These are phyloP conservation scores for Mechanitis messenoides DNA, from an alignment of 2,888 invertebrate species.

Conservation along the genomic window DNA sequence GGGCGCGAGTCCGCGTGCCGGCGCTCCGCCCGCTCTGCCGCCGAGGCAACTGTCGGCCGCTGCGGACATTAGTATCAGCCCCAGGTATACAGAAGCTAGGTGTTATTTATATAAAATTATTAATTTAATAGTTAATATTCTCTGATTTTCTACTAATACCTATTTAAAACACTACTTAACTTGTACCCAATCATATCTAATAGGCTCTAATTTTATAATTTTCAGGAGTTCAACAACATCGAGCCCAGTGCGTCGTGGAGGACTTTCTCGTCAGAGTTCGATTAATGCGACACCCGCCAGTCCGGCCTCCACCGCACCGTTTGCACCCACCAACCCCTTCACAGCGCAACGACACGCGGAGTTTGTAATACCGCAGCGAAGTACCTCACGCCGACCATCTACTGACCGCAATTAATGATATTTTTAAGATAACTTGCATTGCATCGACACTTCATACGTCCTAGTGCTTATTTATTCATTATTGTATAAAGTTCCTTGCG, in stretches of 20 bases:
- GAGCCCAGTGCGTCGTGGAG: conserved; percentile 20
- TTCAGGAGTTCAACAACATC: conserved; percentile 16
- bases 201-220: neutral
- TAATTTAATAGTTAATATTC: too few species aligned
- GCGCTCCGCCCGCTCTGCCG: conserved; percentile 70
- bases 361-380: conserved; percentile 70
- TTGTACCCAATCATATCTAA: too few species aligned
- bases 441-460: neutral
- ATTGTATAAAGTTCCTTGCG: neutral
- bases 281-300: conserved; percentile 37
- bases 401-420: conserved; percentile 46
- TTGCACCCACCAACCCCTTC: conserved; percentile 62
- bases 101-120: too few species aligned
- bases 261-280: conserved; percentile 24
- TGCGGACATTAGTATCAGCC: conserved; percentile 55
- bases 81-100: conserved; percentile 41
- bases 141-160: too few species aligned
- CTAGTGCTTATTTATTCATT: neutral
- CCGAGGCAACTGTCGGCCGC: conserved; percentile 75
- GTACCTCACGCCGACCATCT: conserved; percentile 49
- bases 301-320: conserved; percentile 49
- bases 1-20: conserved; percentile 34
- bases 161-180: neutral
- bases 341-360: conserved; percentile 58
- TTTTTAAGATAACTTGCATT: conserved; percentile 9